Conservation (phyloP, 2,113 vertebrate species). For the Centropus unirufus region DNA sequence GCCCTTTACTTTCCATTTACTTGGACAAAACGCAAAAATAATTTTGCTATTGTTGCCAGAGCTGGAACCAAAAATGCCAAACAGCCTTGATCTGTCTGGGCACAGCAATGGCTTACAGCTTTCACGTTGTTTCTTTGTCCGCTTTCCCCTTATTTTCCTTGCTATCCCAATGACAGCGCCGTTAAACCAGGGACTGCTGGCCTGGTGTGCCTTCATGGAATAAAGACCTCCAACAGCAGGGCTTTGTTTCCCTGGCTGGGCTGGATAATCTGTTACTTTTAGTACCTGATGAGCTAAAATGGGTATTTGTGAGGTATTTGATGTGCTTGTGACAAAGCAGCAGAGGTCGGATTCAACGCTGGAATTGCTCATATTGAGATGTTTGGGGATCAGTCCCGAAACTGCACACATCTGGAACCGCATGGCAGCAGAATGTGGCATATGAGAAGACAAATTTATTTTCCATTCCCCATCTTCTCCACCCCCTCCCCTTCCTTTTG, state of each 20-base stretch:
- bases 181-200: background rate
- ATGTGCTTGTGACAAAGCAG: background rate
- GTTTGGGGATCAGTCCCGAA: background rate
- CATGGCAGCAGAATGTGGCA: background rate
- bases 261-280: background rate
- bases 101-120: background rate
- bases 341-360: background rate
- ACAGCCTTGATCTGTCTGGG: background rate
- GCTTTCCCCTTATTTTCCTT: background rate
- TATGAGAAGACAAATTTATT: background rate
- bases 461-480: background rate
- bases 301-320: background rate
- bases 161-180: background rate
- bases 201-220: background rate
- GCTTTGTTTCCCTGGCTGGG: background rate
- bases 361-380: background rate
- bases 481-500: fast-evolving
- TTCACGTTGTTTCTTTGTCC: background rate
- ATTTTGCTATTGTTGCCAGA: background rate
- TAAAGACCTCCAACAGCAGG: background rate
- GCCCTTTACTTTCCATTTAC: background rate
- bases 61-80: background rate
- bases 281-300: background rate
- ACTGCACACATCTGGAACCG: background rate
- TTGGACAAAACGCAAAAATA: fast-evolving